Percentiles rank a stretch among this genome's conserved stretches.
Evolutionary conservation across 2,797 vertebrate genomes (phyloP).

Genomic region (Karalla daura): DNA sequence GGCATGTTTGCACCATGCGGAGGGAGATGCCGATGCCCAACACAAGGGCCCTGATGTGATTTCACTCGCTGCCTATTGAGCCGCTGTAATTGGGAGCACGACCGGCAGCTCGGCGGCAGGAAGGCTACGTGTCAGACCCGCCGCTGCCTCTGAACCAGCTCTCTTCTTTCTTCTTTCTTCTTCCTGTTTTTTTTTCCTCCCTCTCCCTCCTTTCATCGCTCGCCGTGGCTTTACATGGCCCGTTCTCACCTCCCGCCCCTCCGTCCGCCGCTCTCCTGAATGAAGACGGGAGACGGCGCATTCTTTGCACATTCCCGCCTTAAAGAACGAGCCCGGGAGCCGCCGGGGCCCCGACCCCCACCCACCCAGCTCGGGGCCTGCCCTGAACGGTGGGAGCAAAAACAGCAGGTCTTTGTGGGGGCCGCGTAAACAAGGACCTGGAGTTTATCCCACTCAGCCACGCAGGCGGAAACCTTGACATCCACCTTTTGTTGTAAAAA

Average conservation of each 20-base stretch:
- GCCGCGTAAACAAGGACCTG: slow-evolving; percentile 54
- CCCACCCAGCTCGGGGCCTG: too few species aligned
- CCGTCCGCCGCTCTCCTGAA: slow-evolving; percentile 59
- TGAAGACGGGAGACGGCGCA: slow-evolving; percentile 52
- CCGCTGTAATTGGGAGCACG: slow-evolving; percentile 80
- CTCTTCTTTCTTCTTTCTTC: slow-evolving; percentile 50
- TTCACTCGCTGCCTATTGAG: slow-evolving; percentile 76
- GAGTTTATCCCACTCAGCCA: slow-evolving; percentile 61
- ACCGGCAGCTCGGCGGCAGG: slow-evolving; percentile 50
- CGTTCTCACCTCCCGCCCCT: slow-evolving; percentile 65
- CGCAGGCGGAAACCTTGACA: slow-evolving; percentile 65
- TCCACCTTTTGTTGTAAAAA: slow-evolving; percentile 42
- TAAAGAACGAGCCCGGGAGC: slow-evolving; percentile 36
- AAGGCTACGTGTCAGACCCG: slow-evolving; percentile 67
- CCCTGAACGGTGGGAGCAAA: slow-evolving; percentile 37
- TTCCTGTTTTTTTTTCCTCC: slow-evolving; percentile 59
- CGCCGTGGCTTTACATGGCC: slow-evolving; percentile 59
- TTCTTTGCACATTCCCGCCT: slow-evolving; percentile 55
- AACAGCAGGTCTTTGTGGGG: slow-evolving; percentile 67
- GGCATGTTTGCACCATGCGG: slow-evolving; percentile 53
- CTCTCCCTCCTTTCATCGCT: slow-evolving; percentile 55
- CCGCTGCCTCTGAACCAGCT: slow-evolving; percentile 66
- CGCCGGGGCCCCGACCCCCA: too few species aligned
- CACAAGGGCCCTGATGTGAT: slow-evolving; percentile 56
- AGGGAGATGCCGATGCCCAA: slow-evolving; percentile 61